Conservation (phyloP, 2,888 invertebrate species). For the Lasioglossum villosulum region DNA sequence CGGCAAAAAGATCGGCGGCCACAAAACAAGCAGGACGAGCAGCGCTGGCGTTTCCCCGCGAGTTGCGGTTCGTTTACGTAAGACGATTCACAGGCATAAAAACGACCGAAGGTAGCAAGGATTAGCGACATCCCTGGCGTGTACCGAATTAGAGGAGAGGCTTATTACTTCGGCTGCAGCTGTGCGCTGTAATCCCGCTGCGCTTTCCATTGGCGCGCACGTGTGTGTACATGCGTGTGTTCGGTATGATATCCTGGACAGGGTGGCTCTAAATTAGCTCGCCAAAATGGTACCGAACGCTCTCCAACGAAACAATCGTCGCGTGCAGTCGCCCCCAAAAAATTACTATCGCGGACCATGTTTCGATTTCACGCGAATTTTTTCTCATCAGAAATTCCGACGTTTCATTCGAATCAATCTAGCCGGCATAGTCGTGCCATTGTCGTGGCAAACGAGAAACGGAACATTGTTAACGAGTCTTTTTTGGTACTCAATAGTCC, state of each 20-base stretch:
- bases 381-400: background rate
- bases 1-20: constrained; percentile 20
- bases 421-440: background rate
- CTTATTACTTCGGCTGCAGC: constrained; percentile 79
- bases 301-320: background rate
- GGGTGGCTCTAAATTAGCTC: background rate
- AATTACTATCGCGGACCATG: background rate
- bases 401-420: background rate
- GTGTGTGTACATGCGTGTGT: background rate
- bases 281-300: background rate
- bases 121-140: constrained; percentile 43
- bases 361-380: background rate
- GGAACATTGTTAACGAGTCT: background rate
- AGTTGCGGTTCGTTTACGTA: constrained; percentile 58
- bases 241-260: constrained; percentile 12
- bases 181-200: constrained; percentile 74
- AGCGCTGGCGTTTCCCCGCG: constrained; percentile 8
- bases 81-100: constrained; percentile 58
- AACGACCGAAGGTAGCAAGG: constrained; percentile 49
- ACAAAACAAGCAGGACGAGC: constrained; percentile 15
- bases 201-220: constrained; percentile 53
- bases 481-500: background rate
- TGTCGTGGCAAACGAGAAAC: background rate
- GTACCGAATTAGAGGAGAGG: constrained; percentile 72
- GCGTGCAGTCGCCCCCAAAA: background rate